Base-by-base conservation (phyloP, 2,797 vertebrate species). In the Agapornis canus region DNA sequence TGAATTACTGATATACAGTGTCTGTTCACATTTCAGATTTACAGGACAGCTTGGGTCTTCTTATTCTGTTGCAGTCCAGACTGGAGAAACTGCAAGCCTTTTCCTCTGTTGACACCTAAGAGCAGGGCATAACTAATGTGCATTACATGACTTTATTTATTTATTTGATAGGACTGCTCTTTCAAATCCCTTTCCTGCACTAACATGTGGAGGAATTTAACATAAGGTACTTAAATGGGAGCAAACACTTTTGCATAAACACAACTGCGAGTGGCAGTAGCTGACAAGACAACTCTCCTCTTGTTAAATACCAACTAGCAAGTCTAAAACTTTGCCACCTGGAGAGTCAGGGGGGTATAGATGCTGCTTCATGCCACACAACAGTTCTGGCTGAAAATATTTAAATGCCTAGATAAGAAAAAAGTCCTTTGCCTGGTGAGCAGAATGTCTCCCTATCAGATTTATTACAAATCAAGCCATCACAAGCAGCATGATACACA, bases 401-500 rank as follows among this genome's bases (percentile, higher is more conserved):
- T 65, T 49, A n/a, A 81, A 69, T 70, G 13, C 16, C 23, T 54
- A 47, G 19, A 13, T 26, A 66, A 69, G 59, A 35, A 3, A 10
- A 0, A 8, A 26, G 52, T 35, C 61, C 12, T 71, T 87, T 26
- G 18, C 10, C 5, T 39, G 32, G 13, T 37, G 4, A 85, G 29
- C 4, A 7, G 31, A 72, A 69, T 26, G 22, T 81, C 25, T 76
- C 15, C 9, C 19, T 14, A 48, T 54, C 29, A 63, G 27, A 49
- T 73, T 8, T 56, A 11, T 35, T 66, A 32, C 6, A 64, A 63
- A 70, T 47, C n/a, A 59, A 29, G 63, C 16, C 45, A 35, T 32
- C 0, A 0, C 18, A 48, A 86, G 39, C 11, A 76, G 14, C 66
- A 45, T 0, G 0, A n/a, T 52, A 61, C 16, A 43, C 9, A 5